These are phyloP conservation scores for Manis crassicaudata DNA, from an alignment of 2,797 vertebrate genomes.

Conservation along the genomic window DNA sequence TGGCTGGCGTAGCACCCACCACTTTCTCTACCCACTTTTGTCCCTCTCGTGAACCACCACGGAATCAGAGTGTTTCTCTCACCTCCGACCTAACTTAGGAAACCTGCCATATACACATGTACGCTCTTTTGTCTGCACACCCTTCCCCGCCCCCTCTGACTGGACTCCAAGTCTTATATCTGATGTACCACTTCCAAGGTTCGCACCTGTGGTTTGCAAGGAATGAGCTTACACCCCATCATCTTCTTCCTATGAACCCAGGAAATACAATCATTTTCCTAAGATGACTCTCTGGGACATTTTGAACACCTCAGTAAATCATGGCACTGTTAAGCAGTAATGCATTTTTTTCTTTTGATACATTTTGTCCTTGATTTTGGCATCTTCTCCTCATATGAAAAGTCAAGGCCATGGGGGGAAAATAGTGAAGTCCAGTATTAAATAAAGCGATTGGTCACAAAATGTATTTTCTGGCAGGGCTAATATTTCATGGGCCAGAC, in stretches of 20 bases:
- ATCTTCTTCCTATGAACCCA: not conserved
- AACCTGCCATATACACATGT: not conserved
- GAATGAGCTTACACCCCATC: not conserved
- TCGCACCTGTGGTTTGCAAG: not conserved
- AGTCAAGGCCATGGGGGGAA: not conserved
- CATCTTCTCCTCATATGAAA: not conserved
- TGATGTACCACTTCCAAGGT: rapidly evolving
- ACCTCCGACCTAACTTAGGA: not conserved
- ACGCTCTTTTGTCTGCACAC: not conserved
- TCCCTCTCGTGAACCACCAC: not conserved
- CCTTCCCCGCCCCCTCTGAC: not conserved
- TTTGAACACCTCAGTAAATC: not conserved
- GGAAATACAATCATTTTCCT: too few species aligned
- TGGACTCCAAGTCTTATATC: not conserved
- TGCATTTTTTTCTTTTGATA: not conserved
- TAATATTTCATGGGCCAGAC: not conserved
- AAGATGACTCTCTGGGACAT: not conserved
- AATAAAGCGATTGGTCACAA: not conserved
- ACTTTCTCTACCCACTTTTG: too few species aligned
- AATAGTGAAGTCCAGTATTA: not conserved
- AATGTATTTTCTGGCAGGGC: too few species aligned
- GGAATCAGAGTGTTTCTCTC: not conserved
- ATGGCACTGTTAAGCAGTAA: not conserved
- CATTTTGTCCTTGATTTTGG: not conserved
- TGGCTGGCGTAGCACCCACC: not conserved